Conservation (phyloP, 1,140 invertebrate genomes). For the Meloidogyne exigua region DNA sequence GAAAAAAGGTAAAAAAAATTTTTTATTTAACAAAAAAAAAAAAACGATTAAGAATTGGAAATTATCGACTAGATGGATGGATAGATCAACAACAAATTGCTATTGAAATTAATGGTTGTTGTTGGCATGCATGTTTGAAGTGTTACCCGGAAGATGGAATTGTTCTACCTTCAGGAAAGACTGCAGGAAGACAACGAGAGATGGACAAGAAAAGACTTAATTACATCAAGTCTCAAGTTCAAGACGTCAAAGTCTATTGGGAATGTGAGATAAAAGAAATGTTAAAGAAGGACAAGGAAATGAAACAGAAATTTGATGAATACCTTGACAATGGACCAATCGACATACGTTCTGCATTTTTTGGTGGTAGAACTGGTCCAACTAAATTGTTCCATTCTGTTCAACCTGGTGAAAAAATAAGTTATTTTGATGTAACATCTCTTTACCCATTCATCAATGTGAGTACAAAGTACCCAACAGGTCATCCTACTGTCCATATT, state of each 20-base stretch:
- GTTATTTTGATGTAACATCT: background rate
- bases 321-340: slow-evolving; percentile 7
- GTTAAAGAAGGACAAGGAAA: slow-evolving; percentile 1
- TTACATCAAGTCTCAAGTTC: background rate
- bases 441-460: background rate
- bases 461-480: background rate
- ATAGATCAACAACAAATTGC: background rate
- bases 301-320: background rate
- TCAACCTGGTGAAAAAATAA: background rate
- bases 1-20: background rate
- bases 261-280: slow-evolving; percentile 16
- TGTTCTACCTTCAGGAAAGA: slow-evolving; percentile 3
- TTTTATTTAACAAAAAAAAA: background rate
- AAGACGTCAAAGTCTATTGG: background rate
- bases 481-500: background rate
- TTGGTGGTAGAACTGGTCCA: slow-evolving; percentile 15
- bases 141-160: background rate
- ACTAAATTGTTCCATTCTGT: background rate
- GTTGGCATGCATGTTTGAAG: slow-evolving; percentile 5
- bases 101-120: background rate
- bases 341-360: background rate
- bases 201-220: background rate
- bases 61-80: slow-evolving; percentile 13
- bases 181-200: background rate
- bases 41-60: background rate